Base-by-base conservation (phyloP, 2,888 invertebrate genomes). In the Folsomia candida region DNA sequence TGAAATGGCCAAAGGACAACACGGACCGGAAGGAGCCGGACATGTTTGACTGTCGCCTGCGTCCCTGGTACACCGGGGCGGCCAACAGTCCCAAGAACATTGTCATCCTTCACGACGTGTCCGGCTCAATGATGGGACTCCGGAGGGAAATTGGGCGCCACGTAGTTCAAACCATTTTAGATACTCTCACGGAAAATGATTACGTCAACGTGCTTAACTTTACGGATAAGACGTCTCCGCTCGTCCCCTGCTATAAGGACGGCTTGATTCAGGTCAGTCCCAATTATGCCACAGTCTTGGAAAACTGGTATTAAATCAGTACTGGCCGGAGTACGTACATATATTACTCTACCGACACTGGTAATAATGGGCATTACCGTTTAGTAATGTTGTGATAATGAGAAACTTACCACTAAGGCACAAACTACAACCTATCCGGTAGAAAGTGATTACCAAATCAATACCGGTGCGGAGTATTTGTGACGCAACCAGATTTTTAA, bases 51-150 rank as follows among this genome's bases (percentile, higher is more conserved):
- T 97, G 95, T 81, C 88, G 97, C 67, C 90, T 92, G 37, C 11
- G 24, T 72, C 92, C 93, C 58, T 97, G 97, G 97, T 99, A 95
- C 83, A 96, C 98, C 77, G 94, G 97, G 85, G 97, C 97, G 0
- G 95, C 98, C 0, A 96, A 97, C 0, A 96, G 96, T 81, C 95
- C 97, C 6, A 99, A 99, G 85, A 97, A 99, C 82, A 90, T 99
- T 79, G 89, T 99, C 26, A 95, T 99, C 71, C 86, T 99, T 68
- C 87, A 99, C 74, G 99, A 99, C 82, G 89, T 90, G 68, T 96
- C 97, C 62, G 99, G 99, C 47, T 79, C 79, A 22, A 79, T 79
- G 79, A 79, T 77, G 47, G 79, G 79, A n/a, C 90, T 92, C 72
- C 87, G 91, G 75, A 89, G 92, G 81, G 94, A 95, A 84, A 96